Evolutionary conservation across 2,797 vertebrate species (phyloP).

Genomic region (Platyrinchus mystaceus): DNA sequence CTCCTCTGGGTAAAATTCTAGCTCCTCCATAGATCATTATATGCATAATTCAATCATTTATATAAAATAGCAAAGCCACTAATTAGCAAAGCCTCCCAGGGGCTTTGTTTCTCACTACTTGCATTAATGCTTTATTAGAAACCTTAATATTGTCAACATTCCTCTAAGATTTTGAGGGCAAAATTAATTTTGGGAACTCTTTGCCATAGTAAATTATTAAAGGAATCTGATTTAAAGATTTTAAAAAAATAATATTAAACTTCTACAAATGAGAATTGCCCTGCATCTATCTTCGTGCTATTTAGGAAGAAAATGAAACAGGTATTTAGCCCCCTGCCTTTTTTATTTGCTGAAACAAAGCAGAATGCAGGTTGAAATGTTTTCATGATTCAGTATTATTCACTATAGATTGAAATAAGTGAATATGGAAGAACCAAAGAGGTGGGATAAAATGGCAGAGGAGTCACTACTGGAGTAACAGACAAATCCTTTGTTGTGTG

Average conservation of each 20-base stretch:
- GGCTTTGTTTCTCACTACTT: constrained; percentile 11
- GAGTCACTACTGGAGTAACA: not conserved
- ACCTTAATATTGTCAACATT: constrained; percentile 56
- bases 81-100: constrained; percentile 44
- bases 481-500: not conserved
- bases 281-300: not conserved
- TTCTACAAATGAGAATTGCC: not conserved
- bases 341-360: not conserved
- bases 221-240: not conserved
- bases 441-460: not conserved
- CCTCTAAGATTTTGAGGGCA: constrained; percentile 21
- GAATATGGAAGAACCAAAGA: not conserved
- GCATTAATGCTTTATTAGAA: constrained; percentile 42
- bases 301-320: not conserved
- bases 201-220: constrained; percentile 31
- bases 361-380: not conserved
- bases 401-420: not conserved
- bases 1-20: constrained; percentile 43
- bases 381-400: not conserved
- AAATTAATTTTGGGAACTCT: constrained; percentile 32
- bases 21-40: constrained; percentile 10
- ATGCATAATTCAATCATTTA: constrained; percentile 7
- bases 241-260: not conserved
- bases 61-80: constrained; percentile 20
- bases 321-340: not conserved